Evolutionary conservation across 1,140 invertebrate genomes (phyloP).

Genomic region (Seison nebaliae): DNA sequence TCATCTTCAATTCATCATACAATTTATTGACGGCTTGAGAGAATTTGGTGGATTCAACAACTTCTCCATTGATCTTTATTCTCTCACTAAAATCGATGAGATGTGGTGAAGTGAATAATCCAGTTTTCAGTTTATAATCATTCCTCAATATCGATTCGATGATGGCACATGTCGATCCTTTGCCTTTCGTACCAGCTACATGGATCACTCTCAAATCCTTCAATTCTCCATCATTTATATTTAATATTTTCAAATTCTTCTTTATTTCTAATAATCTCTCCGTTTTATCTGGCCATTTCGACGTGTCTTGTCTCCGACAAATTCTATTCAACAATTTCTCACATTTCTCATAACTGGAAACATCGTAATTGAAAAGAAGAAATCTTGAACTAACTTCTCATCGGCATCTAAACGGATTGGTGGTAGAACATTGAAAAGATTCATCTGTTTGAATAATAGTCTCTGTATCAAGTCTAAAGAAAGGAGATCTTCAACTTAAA

Average conservation of each 20-base stretch:
- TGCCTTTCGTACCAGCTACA: conserved; percentile 77
- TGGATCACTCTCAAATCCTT: conserved; percentile 38
- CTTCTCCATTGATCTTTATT: conserved; percentile 55
- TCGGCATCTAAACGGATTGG: too few species aligned
- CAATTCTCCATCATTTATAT: conserved; percentile 1
- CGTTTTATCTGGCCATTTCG: too few species aligned
- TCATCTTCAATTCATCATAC: conserved; percentile 11
- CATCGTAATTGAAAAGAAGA: too few species aligned
- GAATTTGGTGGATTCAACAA: conserved; percentile 47
- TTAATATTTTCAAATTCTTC: neutral
- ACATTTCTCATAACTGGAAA: too few species aligned
- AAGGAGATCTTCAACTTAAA: too few species aligned
- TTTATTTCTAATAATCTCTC: too few species aligned
- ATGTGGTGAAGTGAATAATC: conserved; percentile 78
- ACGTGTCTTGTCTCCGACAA: too few species aligned
- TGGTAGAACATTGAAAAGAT: too few species aligned
- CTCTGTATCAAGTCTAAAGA: too few species aligned
- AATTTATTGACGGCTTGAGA: conserved; percentile 45
- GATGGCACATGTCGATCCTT: conserved; percentile 66
- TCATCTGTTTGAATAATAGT: too few species aligned
- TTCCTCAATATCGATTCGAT: conserved; percentile 57
- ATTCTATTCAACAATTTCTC: too few species aligned
- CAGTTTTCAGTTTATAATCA: conserved; percentile 61
- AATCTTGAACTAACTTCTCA: too few species aligned
- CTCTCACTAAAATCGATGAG: conserved; percentile 65